A percentile compares a stretch with the other conserved stretches of the same genome.
These are phyloP conservation scores for Balaeniceps rex DNA, from an alignment of 2,113 vertebrate genomes.

Conservation along the genomic window DNA sequence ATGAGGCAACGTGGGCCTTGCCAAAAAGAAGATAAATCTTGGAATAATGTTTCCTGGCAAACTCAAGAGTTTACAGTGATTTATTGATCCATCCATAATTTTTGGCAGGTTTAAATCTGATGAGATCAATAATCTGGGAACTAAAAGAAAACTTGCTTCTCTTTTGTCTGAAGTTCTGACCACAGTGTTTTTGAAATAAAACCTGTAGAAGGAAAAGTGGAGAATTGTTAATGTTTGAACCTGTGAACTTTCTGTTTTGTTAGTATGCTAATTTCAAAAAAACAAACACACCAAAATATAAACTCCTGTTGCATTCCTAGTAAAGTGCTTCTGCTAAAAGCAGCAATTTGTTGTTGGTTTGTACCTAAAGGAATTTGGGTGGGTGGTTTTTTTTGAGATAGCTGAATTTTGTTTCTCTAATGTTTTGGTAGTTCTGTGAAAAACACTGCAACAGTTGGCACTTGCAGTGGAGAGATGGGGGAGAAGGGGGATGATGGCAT, in stretches of 20 bases:
- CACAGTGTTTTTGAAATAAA: neutral
- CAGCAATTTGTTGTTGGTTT: neutral
- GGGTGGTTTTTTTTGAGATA: neutral
- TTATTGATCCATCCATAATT: neutral
- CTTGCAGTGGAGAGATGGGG: fast-evolving
- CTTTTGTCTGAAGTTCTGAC: neutral
- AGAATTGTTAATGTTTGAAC: neutral
- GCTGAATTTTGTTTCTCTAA: neutral
- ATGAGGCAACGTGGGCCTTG: neutral
- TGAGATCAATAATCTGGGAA: neutral
- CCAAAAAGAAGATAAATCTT: neutral
- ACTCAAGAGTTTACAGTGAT: neutral
- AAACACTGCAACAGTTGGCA: neutral
- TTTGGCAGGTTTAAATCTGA: neutral
- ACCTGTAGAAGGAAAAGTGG: neutral
- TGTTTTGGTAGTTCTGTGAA: neutral
- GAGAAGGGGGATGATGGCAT: neutral
- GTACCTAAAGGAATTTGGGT: neutral
- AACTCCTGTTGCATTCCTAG: neutral
- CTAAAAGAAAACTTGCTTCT: neutral
- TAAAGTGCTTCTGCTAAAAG: neutral
- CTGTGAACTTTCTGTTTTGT: neutral
- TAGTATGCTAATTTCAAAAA: neutral
- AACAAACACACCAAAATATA: neutral
- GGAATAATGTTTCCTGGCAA: neutral